phyloP scores from a whole-genome alignment of 2,888 invertebrate species.

The Ornithoptera priamus region DNA sequence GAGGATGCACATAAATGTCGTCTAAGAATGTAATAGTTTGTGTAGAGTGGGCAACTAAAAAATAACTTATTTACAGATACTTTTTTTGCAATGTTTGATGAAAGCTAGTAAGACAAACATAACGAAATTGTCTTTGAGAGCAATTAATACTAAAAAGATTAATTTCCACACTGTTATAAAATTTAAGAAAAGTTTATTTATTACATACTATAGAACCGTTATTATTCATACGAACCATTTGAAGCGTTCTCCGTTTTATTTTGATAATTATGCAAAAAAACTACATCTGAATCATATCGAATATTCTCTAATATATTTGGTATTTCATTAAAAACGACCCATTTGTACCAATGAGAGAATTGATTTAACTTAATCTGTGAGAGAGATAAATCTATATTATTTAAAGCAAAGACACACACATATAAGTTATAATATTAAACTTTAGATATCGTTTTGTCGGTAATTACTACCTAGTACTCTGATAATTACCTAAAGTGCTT shows the following conservation, averaged over 20 bases:
- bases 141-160: no score
- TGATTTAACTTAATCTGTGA: constrained; percentile 34
- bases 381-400: background rate
- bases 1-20: constrained; percentile 56
- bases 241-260: background rate
- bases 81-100: background rate
- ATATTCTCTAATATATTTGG: constrained; percentile 39
- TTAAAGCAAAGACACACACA: no score
- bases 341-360: constrained; percentile 55
- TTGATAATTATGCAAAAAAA: constrained; percentile 35
- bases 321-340: constrained; percentile 52
- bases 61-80: background rate
- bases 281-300: constrained; percentile 59
- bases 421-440: no score
- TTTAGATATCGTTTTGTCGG: no score
- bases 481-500: no score
- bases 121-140: no score
- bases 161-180: no score
- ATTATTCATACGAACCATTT: background rate
- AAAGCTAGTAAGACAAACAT: background rate
- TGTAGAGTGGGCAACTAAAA: constrained; percentile 13
- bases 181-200: no score
- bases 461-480: no score
- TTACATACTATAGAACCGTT: no score
- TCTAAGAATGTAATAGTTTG: constrained; percentile 36